Conservation (phyloP, 2,797 vertebrate species). For the Hyperoplus lanceolatus region DNA sequence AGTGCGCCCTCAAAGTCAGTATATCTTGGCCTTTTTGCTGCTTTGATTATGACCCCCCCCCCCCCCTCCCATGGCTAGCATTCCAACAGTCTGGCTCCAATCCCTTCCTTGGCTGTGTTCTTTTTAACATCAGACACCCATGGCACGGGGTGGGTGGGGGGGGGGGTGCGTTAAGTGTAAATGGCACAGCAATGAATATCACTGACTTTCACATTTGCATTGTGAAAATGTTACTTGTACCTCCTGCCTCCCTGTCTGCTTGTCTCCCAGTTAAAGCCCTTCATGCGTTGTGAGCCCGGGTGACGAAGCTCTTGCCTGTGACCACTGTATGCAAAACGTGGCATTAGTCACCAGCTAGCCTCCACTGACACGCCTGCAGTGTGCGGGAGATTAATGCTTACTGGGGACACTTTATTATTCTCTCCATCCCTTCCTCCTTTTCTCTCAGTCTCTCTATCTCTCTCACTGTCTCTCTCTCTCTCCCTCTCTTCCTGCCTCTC, state of each 20-base stretch:
- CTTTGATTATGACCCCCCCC: too few species aligned
- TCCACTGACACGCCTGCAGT: constrained; percentile 95
- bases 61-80: too few species aligned
- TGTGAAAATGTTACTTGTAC: constrained; percentile 20
- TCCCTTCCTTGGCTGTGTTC: background rate
- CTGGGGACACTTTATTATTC: constrained; percentile 98
- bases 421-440: constrained; percentile 94
- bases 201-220: constrained; percentile 33
- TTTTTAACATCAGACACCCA: constrained; percentile 1
- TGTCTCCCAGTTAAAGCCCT: constrained; percentile 45
- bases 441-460: constrained; percentile 63
- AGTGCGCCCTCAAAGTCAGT: too few species aligned
- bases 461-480: constrained; percentile 36
- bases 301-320: constrained; percentile 91
- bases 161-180: constrained; percentile 3
- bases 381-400: constrained; percentile 99
- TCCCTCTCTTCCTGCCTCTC: constrained; percentile 87
- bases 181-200: constrained; percentile 21
- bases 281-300: constrained; percentile 71
- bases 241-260: constrained; percentile 34
- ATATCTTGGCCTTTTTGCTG: too few species aligned
- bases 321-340: constrained; percentile 98
- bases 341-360: constrained; percentile 98
- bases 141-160: background rate
- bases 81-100: background rate